Percentiles rank a stretch among this genome's conserved stretches.
These are phyloP conservation scores for Drosophila nannoptera DNA, from an alignment of 1,140 invertebrate genomes.

Conservation along the genomic window DNA sequence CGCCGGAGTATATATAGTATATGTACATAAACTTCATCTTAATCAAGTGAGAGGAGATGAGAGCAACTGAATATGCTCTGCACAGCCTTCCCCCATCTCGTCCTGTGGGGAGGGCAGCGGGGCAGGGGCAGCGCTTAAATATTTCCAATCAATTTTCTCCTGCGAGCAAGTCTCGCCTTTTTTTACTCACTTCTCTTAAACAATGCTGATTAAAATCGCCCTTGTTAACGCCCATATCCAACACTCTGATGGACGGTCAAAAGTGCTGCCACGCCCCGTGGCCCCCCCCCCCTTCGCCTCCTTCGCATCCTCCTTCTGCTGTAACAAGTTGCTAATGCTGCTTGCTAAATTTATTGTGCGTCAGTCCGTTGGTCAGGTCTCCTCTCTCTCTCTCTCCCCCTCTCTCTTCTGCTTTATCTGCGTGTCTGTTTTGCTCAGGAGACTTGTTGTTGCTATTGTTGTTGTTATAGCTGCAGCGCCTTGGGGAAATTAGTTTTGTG, in stretches of 20 bases:
- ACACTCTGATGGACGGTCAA: constrained; percentile 17
- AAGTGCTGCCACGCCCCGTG: not conserved
- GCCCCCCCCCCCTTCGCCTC: constrained; percentile 1
- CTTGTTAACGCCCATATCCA: constrained; percentile 21
- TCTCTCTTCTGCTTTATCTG: not conserved
- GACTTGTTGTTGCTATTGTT: constrained; percentile 35
- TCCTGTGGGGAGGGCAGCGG: too few species aligned
- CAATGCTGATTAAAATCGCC: constrained; percentile 8
- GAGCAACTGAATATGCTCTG: too few species aligned
- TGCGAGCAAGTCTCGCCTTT: not conserved
- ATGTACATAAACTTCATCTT: not conserved
- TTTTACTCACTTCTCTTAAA: constrained; percentile 3
- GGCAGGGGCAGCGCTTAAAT: too few species aligned
- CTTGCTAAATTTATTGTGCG: constrained; percentile 61
- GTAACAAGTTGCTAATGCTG: constrained; percentile 58
- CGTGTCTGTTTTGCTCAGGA: constrained; percentile 5
- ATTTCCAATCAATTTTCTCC: not conserved
- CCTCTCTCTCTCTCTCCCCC: not conserved
- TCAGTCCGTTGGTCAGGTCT: constrained; percentile 33
- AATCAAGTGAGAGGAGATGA: not conserved
- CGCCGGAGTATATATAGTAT: not conserved
- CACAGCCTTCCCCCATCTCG: too few species aligned
- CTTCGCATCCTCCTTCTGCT: constrained; percentile 19
- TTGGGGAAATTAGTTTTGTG: constrained; percentile 77
- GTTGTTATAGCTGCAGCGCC: constrained; percentile 62